phyloP scores from a whole-genome alignment of 2,888 invertebrate species.

The Scaptomyza flava region DNA sequence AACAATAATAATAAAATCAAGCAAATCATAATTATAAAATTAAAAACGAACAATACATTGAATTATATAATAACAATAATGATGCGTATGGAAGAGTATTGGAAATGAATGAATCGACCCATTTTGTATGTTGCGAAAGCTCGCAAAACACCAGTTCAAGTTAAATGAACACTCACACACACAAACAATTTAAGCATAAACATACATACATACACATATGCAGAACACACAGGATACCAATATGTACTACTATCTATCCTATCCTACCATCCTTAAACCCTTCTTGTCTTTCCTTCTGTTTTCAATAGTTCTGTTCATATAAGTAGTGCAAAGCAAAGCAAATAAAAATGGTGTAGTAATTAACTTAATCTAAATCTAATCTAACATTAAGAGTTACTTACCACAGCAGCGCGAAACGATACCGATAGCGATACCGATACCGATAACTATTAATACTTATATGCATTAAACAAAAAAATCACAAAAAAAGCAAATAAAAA shows the following conservation, averaged over 20 bases:
- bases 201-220: conserved; percentile 27
- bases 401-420: conserved; percentile 66
- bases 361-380: conserved; percentile 74
- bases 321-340: conserved; percentile 71
- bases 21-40: conserved; percentile 63
- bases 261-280: conserved; percentile 5
- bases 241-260: conserved; percentile 36
- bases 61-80: conserved; percentile 76
- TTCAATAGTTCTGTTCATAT: conserved; percentile 71
- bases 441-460: conserved; percentile 62
- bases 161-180: conserved; percentile 35
- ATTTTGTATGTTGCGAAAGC: conserved; percentile 52
- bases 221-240: conserved; percentile 48
- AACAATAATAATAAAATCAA: conserved; percentile 55
- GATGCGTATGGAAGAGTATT: conserved; percentile 47
- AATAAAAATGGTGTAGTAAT: conserved; percentile 70
- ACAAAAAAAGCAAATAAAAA: conserved; percentile 34
- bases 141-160: conserved; percentile 50
- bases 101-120: conserved; percentile 29
- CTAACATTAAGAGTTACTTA: conserved; percentile 72
- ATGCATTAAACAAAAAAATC: conserved; percentile 35
- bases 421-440: conserved; percentile 37
- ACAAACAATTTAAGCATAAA: conserved; percentile 58
- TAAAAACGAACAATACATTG: conserved; percentile 37
- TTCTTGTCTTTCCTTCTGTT: conserved; percentile 50